These are phyloP conservation scores for Drosophila histrio DNA, from an alignment of 2,888 invertebrate species.

Conservation along the genomic window DNA sequence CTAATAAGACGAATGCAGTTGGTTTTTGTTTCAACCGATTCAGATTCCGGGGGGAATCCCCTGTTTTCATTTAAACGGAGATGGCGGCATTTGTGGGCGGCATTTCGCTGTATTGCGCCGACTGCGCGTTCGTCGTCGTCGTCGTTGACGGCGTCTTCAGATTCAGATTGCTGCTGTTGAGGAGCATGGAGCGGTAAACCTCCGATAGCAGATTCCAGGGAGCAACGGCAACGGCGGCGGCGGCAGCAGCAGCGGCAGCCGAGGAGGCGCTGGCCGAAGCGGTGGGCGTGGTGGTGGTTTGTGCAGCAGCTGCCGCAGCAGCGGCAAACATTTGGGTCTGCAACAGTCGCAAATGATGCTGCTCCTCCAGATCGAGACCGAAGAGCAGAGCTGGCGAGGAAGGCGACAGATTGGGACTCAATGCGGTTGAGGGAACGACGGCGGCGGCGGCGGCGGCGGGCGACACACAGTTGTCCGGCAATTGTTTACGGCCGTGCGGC, in stretches of 20 bases:
- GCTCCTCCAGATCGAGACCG: constrained; percentile 69
- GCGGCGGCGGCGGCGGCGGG: neutral
- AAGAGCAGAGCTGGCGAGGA: constrained; percentile 40
- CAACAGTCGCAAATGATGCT: constrained; percentile 74
- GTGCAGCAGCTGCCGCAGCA: constrained; percentile 79
- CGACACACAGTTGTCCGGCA: neutral
- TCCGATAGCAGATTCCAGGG: constrained; percentile 83
- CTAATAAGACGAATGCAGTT: no score
- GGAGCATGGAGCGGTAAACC: constrained; percentile 83
- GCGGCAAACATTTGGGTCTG: constrained; percentile 82
- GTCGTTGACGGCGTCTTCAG: constrained; percentile 6
- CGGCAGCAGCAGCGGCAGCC: constrained; percentile 14
- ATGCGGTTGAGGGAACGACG: neutral
- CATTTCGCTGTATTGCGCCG: constrained; percentile 77
- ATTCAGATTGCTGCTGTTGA: constrained; percentile 54
- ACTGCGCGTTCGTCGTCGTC: constrained; percentile 42
- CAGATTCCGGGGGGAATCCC: no score
- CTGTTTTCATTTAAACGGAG: constrained; percentile 78
- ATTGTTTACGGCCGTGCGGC: constrained; percentile 3
- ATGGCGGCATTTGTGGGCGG: constrained; percentile 82
- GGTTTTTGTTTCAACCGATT: no score
- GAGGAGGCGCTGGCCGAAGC: constrained; percentile 13
- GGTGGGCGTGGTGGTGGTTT: constrained; percentile 11
- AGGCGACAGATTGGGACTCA: neutral
- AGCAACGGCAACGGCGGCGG: constrained; percentile 22